Evolutionary conservation across 2,888 invertebrate genomes (phyloP).

Genomic region (Lasioglossum lativentre): DNA sequence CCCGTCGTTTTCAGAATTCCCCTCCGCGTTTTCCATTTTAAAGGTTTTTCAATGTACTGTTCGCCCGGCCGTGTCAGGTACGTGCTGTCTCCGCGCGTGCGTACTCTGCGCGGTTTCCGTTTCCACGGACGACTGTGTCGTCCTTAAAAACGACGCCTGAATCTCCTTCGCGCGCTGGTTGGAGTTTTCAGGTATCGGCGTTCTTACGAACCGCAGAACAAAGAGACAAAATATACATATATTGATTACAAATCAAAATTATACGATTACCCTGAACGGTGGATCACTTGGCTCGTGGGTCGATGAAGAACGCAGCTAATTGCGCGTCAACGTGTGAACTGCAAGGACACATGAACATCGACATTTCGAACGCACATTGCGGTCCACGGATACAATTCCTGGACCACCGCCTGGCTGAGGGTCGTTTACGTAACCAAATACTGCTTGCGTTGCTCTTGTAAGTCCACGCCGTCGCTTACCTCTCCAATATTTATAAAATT

Average conservation of each 20-base stretch:
- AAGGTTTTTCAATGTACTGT: no score
- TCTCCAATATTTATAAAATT: no score
- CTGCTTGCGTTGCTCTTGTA: neutral
- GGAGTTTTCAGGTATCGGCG: neutral
- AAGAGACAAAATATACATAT: neutral
- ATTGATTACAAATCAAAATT: neutral
- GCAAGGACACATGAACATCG: slow-evolving; percentile 87
- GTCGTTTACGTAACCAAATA: no score
- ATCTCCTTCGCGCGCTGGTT: no score
- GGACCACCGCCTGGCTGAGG: slow-evolving; percentile 84
- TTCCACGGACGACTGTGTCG: no score
- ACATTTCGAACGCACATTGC: slow-evolving; percentile 88
- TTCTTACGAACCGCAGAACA: neutral
- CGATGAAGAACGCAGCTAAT: slow-evolving; percentile 87
- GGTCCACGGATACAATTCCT: slow-evolving; percentile 84
- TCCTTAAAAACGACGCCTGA: no score
- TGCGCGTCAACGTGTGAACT: slow-evolving; percentile 72
- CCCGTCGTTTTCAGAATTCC: no score
- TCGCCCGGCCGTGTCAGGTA: no score
- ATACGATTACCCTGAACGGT: slow-evolving; percentile 2
- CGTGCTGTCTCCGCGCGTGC: no score
- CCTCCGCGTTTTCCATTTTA: no score
- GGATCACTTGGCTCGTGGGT: slow-evolving; percentile 85
- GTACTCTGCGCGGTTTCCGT: no score
- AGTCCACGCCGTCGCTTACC: neutral